These are phyloP conservation scores for Leucopternis melanops DNA, from an alignment of 2,113 vertebrate species.

Conservation along the genomic window DNA sequence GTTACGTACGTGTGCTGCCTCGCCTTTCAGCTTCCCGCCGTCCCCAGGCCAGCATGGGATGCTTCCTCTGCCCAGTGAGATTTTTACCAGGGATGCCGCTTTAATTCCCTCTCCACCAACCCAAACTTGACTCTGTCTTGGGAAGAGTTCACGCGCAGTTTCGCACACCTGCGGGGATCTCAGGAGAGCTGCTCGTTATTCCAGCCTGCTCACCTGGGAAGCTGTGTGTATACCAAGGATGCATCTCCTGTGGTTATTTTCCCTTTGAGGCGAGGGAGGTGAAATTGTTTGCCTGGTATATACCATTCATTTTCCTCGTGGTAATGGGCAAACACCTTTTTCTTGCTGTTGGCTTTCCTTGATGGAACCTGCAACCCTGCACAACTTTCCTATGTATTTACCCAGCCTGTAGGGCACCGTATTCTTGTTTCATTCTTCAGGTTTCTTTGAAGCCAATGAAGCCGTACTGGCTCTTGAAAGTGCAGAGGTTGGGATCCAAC, in stretches of 20 bases:
- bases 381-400: background rate
- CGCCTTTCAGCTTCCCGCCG: accelerated
- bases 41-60: background rate
- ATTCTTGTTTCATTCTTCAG: background rate
- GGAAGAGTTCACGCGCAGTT: background rate
- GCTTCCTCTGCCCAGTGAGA: background rate
- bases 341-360: slow-evolving; percentile 14
- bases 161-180: background rate
- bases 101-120: background rate
- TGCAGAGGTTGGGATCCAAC: background rate
- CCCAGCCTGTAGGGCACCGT: background rate
- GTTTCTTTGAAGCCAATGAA: background rate
- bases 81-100: background rate
- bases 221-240: background rate
- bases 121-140: background rate
- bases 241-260: slow-evolving; percentile 9
- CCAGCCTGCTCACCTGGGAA: background rate
- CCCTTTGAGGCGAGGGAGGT: background rate
- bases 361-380: background rate
- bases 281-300: slow-evolving; percentile 8
- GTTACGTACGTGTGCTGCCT: background rate
- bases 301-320: background rate
- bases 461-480: background rate
- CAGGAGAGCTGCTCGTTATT: background rate
- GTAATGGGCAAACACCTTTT: background rate